Base-by-base conservation (phyloP, 2,888 invertebrate genomes). In the Perizoma affinitatum region DNA sequence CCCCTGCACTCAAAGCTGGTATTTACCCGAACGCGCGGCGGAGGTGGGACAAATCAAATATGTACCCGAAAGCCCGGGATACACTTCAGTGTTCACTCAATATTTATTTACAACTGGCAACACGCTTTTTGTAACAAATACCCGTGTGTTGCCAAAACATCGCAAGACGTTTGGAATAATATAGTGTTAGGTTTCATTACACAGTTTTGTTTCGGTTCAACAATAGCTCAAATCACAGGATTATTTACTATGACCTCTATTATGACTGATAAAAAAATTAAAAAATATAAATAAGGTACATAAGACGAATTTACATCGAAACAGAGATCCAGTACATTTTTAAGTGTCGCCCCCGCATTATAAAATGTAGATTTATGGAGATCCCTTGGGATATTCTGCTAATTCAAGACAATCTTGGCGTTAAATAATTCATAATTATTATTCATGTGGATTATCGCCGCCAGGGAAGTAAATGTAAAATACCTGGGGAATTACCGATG, bases 391-490 rank as follows among this genome's bases (percentile, higher is more conserved):
- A 68, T 71, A 75, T 76, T 78, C 67, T 55, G 71, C 72, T 82
- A 83, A 84, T 84, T 78, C 79, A 66, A 75, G 80, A 78, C 78
- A 76, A 78, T 71, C 67, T 66, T 58, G 62, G 51, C 68, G 70
- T 73, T 76, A 76, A 82, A 82, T 81, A 80, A 83, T 82, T 78
- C 79, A 75, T 69, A 69, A 79, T 81, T 82, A 82, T 80, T 83
- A 85, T 82, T 84, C 82, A 83, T 80, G 79, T 71, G 79, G 75
- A 83, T 80, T 79, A 77, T 70, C 72, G 65, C 54, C 50, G 61
- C 42, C 54, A 61, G 41, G 48, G 63, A 60, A 57, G 59, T 55
- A 53, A 58, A 63, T 58, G 59, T 48, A 52, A 58, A 47, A 54
- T 53, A 34, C 45, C 48, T 33, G 33, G 54, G 48, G 53, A 47